These are phyloP conservation scores for Melanogrammus aeglefinus DNA, from an alignment of 2,797 vertebrate genomes.

Conservation along the genomic window DNA sequence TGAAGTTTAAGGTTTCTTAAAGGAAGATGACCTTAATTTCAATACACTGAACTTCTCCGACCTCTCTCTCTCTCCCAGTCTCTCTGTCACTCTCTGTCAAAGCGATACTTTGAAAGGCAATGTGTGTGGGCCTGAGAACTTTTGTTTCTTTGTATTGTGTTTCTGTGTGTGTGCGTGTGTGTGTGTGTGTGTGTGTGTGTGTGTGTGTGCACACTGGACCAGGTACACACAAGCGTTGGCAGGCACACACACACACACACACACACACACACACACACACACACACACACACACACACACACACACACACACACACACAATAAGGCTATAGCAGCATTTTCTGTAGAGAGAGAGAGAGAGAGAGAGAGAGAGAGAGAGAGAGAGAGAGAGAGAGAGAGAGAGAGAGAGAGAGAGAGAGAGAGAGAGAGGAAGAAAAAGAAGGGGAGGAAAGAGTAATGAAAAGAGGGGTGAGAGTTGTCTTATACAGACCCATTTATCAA, in stretches of 20 bases:
- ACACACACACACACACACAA: constrained; percentile 34
- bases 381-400: constrained; percentile 10
- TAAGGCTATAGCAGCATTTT: constrained; percentile 37
- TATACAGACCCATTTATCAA: constrained; percentile 65
- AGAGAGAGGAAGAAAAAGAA: constrained; percentile 10
- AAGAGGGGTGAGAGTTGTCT: constrained; percentile 41
- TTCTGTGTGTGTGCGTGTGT: not conserved
- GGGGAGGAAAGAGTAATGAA: constrained; percentile 23
- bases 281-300: not conserved
- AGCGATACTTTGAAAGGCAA: too few relatives aligned
- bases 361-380: not conserved
- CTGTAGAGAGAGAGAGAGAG: constrained; percentile 19
- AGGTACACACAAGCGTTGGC: not conserved
- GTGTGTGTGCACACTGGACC: not conserved
- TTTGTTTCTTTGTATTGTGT: not conserved
- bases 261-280: not conserved
- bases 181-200: not conserved
- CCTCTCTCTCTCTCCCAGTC: not conserved
- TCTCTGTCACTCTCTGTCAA: not conserved
- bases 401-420: constrained; percentile 9
- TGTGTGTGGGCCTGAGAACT: constrained; percentile 1
- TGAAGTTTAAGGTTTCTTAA: constrained; percentile 44
- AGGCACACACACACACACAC: not conserved
- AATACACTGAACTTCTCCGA: constrained; percentile 52
- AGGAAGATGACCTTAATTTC: constrained; percentile 38